Percentiles rank a stretch among this genome's conserved stretches.
These are phyloP conservation scores for Paraescarpia echinospica DNA, from an alignment of 1,140 invertebrate genomes.

Conservation along the genomic window DNA sequence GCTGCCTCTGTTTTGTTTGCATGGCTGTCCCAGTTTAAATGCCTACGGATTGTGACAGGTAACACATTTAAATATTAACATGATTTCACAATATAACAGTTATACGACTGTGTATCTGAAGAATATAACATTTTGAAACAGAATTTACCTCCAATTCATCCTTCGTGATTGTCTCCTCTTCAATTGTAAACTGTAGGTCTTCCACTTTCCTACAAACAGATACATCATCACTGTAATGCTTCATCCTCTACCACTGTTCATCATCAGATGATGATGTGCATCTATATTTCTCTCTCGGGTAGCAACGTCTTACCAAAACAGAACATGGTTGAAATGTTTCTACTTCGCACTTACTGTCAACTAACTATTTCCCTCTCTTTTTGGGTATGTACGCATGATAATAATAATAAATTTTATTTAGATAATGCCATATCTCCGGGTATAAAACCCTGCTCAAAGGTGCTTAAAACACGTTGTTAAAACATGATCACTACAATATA, in stretches of 20 bases:
- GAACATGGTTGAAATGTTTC: not conserved
- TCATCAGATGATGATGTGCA: too few species aligned
- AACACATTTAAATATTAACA: not conserved
- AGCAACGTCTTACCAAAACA: not conserved
- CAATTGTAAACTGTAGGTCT: conserved; percentile 87
- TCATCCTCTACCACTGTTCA: too few species aligned
- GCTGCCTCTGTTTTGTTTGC: too few species aligned
- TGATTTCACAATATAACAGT: not conserved
- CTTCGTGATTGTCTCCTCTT: conserved; percentile 82
- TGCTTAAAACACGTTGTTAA: too few species aligned
- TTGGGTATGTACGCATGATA: not conserved
- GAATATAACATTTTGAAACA: conserved; percentile 21
- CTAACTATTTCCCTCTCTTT: not conserved
- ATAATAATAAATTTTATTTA: too few species aligned
- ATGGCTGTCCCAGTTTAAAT: too few species aligned
- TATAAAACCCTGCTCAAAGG: too few species aligned
- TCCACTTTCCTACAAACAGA: conserved; percentile 73
- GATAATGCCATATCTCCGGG: too few species aligned
- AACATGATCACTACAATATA: too few species aligned
- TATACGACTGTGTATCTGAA: not conserved
- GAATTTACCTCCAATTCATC: conserved; percentile 50
- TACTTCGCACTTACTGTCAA: not conserved
- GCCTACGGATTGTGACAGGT: too few species aligned
- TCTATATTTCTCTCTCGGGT: not conserved
- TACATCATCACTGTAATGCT: conserved; percentile 62